These are phyloP conservation scores for Lasioglossum vierecki DNA, from an alignment of 2,888 invertebrate species.

Conservation along the genomic window DNA sequence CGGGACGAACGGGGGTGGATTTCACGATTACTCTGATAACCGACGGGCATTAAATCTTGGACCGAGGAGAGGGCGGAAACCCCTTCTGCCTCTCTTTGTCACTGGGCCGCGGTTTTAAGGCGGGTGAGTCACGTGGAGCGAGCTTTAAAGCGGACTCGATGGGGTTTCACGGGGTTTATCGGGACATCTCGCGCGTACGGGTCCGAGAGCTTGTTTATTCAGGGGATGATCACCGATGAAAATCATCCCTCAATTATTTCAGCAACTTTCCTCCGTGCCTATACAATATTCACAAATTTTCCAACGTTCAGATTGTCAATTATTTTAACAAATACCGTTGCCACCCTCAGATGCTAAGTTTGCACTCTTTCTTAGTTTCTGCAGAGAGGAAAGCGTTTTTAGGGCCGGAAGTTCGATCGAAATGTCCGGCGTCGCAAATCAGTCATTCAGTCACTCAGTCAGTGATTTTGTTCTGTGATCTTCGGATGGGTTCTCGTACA, in stretches of 20 bases:
- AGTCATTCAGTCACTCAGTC: conserved; percentile 53
- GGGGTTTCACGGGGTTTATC: conserved; percentile 50
- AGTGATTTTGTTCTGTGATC: conserved; percentile 60
- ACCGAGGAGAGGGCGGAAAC: conserved; percentile 77
- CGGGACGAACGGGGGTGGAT: conserved; percentile 71
- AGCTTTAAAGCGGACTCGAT: conserved; percentile 72
- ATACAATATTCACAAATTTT: neutral
- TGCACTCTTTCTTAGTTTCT: neutral
- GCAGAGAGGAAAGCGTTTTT: neutral
- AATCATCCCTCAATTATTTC: conserved; percentile 28
- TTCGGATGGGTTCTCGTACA: conserved; percentile 27
- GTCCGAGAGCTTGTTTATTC: neutral
- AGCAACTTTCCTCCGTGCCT: too few relatives aligned
- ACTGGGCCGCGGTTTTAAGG: conserved; percentile 70
- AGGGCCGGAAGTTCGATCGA: conserved; percentile 30
- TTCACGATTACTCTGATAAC: conserved; percentile 81
- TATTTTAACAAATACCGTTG: neutral
- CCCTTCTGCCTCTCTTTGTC: conserved; percentile 72
- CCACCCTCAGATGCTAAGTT: neutral
- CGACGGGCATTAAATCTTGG: conserved; percentile 82
- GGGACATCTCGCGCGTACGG: neutral
- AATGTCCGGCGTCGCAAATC: conserved; percentile 27
- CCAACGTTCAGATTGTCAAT: too few relatives aligned
- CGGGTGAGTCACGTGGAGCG: conserved; percentile 74
- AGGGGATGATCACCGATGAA: conserved; percentile 17